phyloP scores from a whole-genome alignment of 2,888 invertebrate genomes.

The Cotesia congregata region DNA sequence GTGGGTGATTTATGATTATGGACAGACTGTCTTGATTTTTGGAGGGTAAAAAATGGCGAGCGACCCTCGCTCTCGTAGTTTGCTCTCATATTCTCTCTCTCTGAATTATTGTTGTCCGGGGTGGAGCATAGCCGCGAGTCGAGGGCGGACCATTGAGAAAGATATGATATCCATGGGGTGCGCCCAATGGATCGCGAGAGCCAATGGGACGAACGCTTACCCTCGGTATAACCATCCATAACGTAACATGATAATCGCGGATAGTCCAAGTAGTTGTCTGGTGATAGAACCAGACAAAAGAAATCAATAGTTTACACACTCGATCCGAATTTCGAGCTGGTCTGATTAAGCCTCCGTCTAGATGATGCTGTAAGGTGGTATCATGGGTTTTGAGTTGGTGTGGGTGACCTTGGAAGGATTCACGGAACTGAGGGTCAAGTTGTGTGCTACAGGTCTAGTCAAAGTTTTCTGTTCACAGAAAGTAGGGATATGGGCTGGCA shows the following conservation, averaged over 20 bases:
- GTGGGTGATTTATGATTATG: no score
- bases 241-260: slow-evolving; percentile 35
- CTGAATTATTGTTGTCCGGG: slow-evolving; percentile 60
- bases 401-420: no score
- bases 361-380: no score
- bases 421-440: no score
- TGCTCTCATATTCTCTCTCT: slow-evolving; percentile 45
- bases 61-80: neutral
- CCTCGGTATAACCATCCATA: slow-evolving; percentile 39
- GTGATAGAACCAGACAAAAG: neutral
- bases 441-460: no score
- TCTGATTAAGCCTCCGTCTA: no score
- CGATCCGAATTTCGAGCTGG: neutral
- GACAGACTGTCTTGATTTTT: slow-evolving; percentile 25
- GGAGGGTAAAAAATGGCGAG: slow-evolving; percentile 26
- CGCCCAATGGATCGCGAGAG: slow-evolving; percentile 41
- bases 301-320: neutral
- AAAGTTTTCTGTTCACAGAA: no score
- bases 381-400: no score
- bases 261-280: slow-evolving; percentile 1
- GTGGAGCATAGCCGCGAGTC: slow-evolving; percentile 59
- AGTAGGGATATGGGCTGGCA: no score
- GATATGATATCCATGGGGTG: slow-evolving; percentile 63
- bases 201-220: slow-evolving; percentile 46
- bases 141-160: slow-evolving; percentile 63